Conservation (phyloP, 2,888 invertebrate species). For the Mayetiola destructor region DNA sequence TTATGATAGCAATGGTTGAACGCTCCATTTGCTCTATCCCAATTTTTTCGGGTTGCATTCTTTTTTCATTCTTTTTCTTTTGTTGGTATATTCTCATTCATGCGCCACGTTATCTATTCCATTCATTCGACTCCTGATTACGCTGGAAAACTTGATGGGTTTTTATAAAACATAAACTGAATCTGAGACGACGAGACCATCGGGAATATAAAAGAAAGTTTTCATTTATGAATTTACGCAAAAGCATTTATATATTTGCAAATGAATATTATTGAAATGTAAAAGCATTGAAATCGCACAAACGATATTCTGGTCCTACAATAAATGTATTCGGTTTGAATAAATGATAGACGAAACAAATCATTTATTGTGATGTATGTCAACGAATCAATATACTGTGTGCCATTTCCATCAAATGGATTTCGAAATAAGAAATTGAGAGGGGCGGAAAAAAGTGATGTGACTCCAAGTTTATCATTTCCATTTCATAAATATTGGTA, state of each 20-base stretch:
- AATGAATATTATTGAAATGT: not conserved
- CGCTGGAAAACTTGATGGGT: not conserved
- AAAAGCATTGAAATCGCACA: not conserved
- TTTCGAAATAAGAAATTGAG: not conserved
- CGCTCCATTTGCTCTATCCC: not conserved
- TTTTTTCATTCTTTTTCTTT: not conserved
- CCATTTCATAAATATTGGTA: too few species aligned
- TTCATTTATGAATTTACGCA: not conserved
- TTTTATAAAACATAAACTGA: not conserved
- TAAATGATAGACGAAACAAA: too few species aligned
- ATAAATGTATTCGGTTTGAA: not conserved
- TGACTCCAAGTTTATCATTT: not conserved
- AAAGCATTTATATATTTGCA: not conserved
- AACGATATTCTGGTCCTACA: not conserved
- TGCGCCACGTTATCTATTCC: too few species aligned
- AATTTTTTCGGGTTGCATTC: not conserved
- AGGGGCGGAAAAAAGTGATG: not conserved
- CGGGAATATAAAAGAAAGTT: not conserved
- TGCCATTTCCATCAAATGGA: not conserved
- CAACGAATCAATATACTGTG: not conserved
- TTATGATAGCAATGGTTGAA: not conserved
- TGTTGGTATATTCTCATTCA: too few species aligned
- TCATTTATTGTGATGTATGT: too few species aligned
- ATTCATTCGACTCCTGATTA: not conserved
- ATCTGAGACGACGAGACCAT: not conserved